These are phyloP conservation scores for Gandaritis pyraliata DNA, from an alignment of 2,888 invertebrate genomes.

Conservation along the genomic window DNA sequence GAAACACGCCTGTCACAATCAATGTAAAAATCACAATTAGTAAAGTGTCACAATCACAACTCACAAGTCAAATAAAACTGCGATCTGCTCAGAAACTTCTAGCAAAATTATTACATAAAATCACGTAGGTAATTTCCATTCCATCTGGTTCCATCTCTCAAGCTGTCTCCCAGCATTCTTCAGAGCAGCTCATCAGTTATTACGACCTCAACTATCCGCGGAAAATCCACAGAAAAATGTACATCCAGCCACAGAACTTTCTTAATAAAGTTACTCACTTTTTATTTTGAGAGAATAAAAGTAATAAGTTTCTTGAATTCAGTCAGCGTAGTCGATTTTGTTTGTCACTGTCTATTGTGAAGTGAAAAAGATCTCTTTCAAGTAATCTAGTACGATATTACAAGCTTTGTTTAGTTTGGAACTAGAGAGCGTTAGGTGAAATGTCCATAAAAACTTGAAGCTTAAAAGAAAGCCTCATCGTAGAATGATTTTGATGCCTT, in stretches of 20 bases:
- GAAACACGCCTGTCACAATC: too few species aligned
- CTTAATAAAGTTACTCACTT: slow-evolving; percentile 37
- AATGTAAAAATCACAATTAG: too few species aligned
- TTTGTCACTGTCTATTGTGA: slow-evolving; percentile 16
- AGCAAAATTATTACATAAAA: slow-evolving; percentile 18
- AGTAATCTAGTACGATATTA: too few species aligned
- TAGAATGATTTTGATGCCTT: too few species aligned
- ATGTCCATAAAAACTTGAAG: too few species aligned
- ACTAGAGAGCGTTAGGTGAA: too few species aligned
- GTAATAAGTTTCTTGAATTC: slow-evolving; percentile 36
- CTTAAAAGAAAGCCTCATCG: too few species aligned
- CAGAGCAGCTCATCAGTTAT: slow-evolving; percentile 51
- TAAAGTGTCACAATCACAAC: too few species aligned
- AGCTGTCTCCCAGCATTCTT: slow-evolving; percentile 48
- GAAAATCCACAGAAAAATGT: slow-evolving; percentile 53
- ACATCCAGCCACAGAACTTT: slow-evolving; percentile 40
- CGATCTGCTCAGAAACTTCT: slow-evolving; percentile 7
- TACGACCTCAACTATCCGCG: slow-evolving; percentile 49
- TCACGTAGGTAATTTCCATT: slow-evolving; percentile 41
- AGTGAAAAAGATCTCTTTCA: slow-evolving; percentile 2
- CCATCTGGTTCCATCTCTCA: slow-evolving; percentile 42
- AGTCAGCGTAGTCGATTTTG: slow-evolving; percentile 22
- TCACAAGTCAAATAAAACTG: slow-evolving; percentile 24
- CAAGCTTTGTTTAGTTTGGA: too few species aligned
- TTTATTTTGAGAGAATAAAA: slow-evolving; percentile 43